Conservation (phyloP, 2,113 vertebrate species). For the Apodemus sylvaticus region DNA sequence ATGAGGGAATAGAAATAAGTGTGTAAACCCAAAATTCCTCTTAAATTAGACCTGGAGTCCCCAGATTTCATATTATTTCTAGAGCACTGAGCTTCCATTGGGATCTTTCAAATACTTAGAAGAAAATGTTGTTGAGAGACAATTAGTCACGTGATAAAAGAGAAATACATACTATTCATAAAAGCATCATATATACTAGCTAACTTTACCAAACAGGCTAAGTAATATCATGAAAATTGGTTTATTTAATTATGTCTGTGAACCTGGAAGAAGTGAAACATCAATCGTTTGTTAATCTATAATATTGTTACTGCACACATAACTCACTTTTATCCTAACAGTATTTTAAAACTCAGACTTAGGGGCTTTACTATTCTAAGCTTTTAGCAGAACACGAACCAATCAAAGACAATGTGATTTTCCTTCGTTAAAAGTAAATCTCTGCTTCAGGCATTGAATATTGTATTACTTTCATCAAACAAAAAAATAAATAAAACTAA, state of each 20-base stretch:
- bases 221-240: neutral
- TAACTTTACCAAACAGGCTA: neutral
- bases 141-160: neutral
- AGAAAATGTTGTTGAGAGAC: neutral
- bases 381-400: slow-evolving; percentile 68
- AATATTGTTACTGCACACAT: neutral
- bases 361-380: slow-evolving; percentile 59
- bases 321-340: slow-evolving; percentile 31
- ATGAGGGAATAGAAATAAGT: neutral
- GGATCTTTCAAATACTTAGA: neutral
- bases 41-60: neutral
- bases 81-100: neutral
- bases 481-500: slow-evolving; percentile 60
- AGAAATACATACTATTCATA: neutral
- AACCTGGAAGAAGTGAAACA: slow-evolving; percentile 6
- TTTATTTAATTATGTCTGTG: slow-evolving; percentile 23
- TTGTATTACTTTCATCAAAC: slow-evolving; percentile 63
- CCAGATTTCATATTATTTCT: neutral
- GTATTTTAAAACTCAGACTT: slow-evolving; percentile 71
- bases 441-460: slow-evolving; percentile 74
- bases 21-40: neutral
- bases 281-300: neutral
- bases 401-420: slow-evolving; percentile 78
- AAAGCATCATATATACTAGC: neutral
- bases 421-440: slow-evolving; percentile 71